Base-by-base conservation (phyloP, 1,140 invertebrate genomes). In the Hypothenemus hampei region DNA sequence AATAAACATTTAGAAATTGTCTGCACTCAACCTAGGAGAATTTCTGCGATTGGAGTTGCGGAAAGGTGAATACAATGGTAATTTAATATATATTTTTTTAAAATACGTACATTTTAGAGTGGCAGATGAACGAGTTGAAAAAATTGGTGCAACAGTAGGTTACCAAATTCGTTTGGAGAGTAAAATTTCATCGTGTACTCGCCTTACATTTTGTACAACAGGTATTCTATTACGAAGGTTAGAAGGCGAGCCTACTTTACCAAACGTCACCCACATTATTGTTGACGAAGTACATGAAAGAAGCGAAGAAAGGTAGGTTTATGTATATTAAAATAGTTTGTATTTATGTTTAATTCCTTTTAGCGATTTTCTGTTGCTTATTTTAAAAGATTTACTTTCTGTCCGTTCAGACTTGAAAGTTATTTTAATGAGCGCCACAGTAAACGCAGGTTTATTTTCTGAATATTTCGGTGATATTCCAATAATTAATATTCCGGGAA, bases 201-300 rank as follows among this genome's bases (percentile, higher is more conserved):
- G 91, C 16, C 70, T 91, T 1, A 83, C 80, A 15, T 97, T 93
- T 73, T 96, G 92, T 68, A 96, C 93, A 0, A 93, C 89, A 11
- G 93, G 93, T 52, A 93, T 96, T 50, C 72, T 97, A 18, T 66
- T 96, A 21, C 78, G 90, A 37, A 81, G 88, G 51, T 71, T 97
- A 20, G 82, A 89, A 60, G 77, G 78, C n/a, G 84, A 89, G 69
- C 82, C 86, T 0, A 67, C 79, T 11, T 68, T 92, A 16, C 73
- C 77, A n/a, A 78, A 79, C 11, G 81, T 89, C 1, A 84, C 86
- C 0, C 89, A 92, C 65, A 74, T 91, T 18, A 79, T 91, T 56
- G 81, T 94, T 7, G 93, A 97, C 70, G 93, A 97, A 75, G 88
- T 96, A 3, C 93, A 97, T 68, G 93, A 97, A 70, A 76, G 93